A percentile compares a stretch with the other conserved stretches of the same genome.
phyloP scores from a whole-genome alignment of 2,797 vertebrate genomes.

The Gallinago nigripennis region DNA sequence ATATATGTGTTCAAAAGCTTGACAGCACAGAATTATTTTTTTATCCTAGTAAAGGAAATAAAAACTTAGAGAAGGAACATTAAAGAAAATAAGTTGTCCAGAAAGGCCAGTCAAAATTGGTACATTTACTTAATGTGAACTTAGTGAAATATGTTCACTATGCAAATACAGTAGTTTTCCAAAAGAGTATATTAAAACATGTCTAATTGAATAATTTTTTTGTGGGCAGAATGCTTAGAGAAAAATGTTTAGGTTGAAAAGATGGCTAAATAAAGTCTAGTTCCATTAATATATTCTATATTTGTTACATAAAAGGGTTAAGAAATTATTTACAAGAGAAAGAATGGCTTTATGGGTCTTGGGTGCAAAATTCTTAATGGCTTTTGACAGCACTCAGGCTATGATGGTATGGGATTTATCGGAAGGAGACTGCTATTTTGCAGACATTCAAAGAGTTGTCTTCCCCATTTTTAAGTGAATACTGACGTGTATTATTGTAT shows the following conservation, averaged over 20 bases:
- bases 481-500: background rate
- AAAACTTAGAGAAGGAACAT: background rate
- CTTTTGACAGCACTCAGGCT: background rate
- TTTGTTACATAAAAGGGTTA: background rate
- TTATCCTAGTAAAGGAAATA: background rate
- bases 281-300: background rate
- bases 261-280: background rate
- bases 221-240: background rate
- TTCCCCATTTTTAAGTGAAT: background rate
- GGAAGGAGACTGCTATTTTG: background rate
- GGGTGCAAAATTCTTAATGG: background rate
- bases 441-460: background rate
- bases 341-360: background rate
- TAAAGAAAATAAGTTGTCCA: background rate
- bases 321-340: background rate
- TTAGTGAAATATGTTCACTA: background rate
- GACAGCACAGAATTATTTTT: background rate
- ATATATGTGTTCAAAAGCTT: constrained; percentile 1
- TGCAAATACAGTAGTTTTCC: background rate
- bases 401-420: background rate
- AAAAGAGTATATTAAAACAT: background rate
- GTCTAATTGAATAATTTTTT: background rate
- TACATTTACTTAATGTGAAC: background rate
- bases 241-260: background rate
- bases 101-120: background rate